A percentile compares a stretch with the other conserved stretches of the same genome.
These are phyloP conservation scores for Clanis bilineata DNA, from an alignment of 2,888 invertebrate species.

Conservation along the genomic window DNA sequence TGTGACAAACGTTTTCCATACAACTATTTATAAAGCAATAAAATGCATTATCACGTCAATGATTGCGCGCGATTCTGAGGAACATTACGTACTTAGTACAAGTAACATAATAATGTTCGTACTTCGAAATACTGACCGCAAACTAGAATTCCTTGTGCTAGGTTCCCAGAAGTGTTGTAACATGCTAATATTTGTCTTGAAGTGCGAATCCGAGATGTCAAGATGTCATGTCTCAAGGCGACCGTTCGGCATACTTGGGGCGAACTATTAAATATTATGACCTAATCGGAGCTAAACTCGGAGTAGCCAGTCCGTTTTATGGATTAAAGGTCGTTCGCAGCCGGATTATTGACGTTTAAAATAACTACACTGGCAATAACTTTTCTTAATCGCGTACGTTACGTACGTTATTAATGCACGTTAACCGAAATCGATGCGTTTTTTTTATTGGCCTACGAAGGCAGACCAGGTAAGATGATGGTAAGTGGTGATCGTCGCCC, in stretches of 20 bases:
- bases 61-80: not conserved
- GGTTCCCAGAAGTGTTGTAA: not conserved
- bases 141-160: slow-evolving; percentile 6
- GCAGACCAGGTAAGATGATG: no score
- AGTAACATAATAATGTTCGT: not conserved
- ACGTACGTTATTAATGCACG: no score
- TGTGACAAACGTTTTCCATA: slow-evolving; percentile 7
- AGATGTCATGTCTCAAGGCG: not conserved
- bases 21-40: not conserved
- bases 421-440: no score
- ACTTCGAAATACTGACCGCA: slow-evolving; percentile 1
- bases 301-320: no score
- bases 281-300: not conserved
- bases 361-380: no score
- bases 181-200: not conserved
- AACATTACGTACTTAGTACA: not conserved
- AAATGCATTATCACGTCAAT: slow-evolving; percentile 1
- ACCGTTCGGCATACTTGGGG: not conserved
- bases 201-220: not conserved
- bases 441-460: no score
- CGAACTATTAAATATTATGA: not conserved
- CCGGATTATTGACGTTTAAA: no score
- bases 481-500: no score
- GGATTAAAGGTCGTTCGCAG: not conserved
- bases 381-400: no score